A percentile compares a stretch with the other conserved stretches of the same genome.
Conservation (phyloP, 1,140 invertebrate genomes). For the Sinella curviseta region DNA sequence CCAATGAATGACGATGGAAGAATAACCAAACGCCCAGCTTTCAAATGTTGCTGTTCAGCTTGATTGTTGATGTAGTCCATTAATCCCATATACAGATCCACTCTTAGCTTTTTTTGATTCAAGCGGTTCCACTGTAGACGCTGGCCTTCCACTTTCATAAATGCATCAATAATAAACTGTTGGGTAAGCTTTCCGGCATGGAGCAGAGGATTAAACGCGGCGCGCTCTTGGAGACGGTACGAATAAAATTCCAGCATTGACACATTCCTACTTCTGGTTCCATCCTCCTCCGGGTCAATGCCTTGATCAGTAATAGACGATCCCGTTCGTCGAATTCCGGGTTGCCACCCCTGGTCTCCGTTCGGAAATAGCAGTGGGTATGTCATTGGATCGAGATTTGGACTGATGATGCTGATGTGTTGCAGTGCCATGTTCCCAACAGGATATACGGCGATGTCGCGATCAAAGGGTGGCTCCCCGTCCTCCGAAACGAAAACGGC, state of each 20-base stretch:
- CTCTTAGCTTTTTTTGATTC: constrained; percentile 58
- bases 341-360: constrained; percentile 53
- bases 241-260: constrained; percentile 27
- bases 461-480: constrained; percentile 32
- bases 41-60: neutral
- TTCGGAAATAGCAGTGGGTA: constrained; percentile 55
- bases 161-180: constrained; percentile 58
- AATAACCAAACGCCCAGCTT: constrained; percentile 31
- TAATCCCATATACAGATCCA: constrained; percentile 57
- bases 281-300: neutral
- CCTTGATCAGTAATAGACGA: neutral
- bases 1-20: constrained; percentile 47
- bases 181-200: constrained; percentile 51
- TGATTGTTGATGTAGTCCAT: constrained; percentile 50
- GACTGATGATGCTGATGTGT: constrained; percentile 8
- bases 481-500: constrained; percentile 49
- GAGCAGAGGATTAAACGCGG: constrained; percentile 46
- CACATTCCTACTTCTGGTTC: neutral
- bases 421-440: neutral
- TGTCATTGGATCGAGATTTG: constrained; percentile 49
- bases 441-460: constrained; percentile 3
- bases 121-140: constrained; percentile 53
- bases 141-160: constrained; percentile 59
- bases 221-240: constrained; percentile 19
- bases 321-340: neutral